phyloP scores from a whole-genome alignment of 2,888 invertebrate species.

The Diarsia rubi region DNA sequence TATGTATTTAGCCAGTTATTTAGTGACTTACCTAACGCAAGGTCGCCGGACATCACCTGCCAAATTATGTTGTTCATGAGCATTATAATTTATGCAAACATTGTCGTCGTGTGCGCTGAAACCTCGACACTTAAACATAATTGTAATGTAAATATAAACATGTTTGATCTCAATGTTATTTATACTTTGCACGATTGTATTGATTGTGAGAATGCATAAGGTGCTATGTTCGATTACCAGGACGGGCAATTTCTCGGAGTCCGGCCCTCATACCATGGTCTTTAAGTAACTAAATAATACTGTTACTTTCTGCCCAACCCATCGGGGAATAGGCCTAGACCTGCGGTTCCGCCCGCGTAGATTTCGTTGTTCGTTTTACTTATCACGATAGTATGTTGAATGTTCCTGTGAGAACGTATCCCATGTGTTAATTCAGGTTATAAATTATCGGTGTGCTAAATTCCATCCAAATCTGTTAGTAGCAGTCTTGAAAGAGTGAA shows the following conservation, averaged over 20 bases:
- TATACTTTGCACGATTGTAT: background rate
- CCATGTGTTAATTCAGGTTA: too few species aligned
- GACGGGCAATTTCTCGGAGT: background rate
- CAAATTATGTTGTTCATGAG: constrained; percentile 48
- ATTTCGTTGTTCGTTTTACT: too few species aligned
- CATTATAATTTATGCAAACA: constrained; percentile 48
- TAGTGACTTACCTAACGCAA: constrained; percentile 53
- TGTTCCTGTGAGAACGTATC: too few species aligned
- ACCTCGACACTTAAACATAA: constrained; percentile 21
- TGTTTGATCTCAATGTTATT: constrained; percentile 14
- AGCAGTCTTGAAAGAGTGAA: too few species aligned
- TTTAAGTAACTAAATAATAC: background rate
- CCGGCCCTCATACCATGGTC: background rate
- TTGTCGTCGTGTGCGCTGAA: constrained; percentile 42
- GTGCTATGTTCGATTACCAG: background rate
- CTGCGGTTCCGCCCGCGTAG: too few species aligned
- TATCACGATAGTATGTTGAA: too few species aligned
- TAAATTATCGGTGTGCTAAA: too few species aligned
- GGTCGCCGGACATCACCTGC: constrained; percentile 47
- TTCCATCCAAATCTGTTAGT: too few species aligned
- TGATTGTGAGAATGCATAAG: background rate
- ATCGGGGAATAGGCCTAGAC: too few species aligned
- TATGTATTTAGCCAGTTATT: constrained; percentile 43
- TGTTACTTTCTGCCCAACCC: too few species aligned
- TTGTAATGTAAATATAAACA: constrained; percentile 18